Conservation (phyloP, 1,140 invertebrate species). For the Platyscapa corneri region DNA sequence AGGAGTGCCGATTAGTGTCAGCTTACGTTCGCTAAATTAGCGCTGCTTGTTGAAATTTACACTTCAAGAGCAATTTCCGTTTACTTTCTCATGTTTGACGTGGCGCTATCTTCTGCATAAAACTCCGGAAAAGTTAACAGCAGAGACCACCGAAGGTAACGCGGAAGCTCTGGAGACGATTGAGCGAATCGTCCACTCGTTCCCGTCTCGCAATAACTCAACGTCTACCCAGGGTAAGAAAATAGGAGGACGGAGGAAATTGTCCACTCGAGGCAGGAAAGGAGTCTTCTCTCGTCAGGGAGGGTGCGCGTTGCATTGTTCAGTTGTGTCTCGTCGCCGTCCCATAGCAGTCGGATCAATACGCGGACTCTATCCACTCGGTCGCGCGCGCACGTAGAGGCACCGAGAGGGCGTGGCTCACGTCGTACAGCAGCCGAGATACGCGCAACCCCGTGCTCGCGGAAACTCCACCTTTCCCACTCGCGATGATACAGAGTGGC, state of each 20-base stretch:
- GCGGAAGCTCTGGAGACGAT: too few species aligned
- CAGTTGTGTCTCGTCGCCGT: constrained; percentile 53
- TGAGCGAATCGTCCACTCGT: too few species aligned
- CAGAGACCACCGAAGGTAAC: too few species aligned
- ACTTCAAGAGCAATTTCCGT: too few species aligned
- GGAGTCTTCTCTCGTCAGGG: constrained; percentile 3
- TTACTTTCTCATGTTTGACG: too few species aligned
- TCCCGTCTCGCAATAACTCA: too few species aligned
- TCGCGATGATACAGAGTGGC: constrained; percentile 35
- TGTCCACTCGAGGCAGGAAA: neutral
- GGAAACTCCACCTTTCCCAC: constrained; percentile 61
- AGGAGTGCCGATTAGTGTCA: too few species aligned
- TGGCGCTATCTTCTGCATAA: too few species aligned
- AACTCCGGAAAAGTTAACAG: too few species aligned
- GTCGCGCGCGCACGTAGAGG: constrained; percentile 1
- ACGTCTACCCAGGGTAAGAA: too few species aligned
- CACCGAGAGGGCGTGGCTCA: constrained; percentile 69
- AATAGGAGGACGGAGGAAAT: neutral
- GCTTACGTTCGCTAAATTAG: too few species aligned
- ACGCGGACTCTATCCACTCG: constrained; percentile 52
- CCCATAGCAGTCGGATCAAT: constrained; percentile 70
- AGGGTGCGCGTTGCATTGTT: constrained; percentile 13
- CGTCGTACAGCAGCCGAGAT: constrained; percentile 69
- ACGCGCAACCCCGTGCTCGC: constrained; percentile 57
- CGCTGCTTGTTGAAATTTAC: too few species aligned